Evolutionary conservation across 2,797 vertebrate genomes (phyloP), one percentile per base, ranked within the genome.

Genomic region (Eutrigla gurnardus): DNA sequence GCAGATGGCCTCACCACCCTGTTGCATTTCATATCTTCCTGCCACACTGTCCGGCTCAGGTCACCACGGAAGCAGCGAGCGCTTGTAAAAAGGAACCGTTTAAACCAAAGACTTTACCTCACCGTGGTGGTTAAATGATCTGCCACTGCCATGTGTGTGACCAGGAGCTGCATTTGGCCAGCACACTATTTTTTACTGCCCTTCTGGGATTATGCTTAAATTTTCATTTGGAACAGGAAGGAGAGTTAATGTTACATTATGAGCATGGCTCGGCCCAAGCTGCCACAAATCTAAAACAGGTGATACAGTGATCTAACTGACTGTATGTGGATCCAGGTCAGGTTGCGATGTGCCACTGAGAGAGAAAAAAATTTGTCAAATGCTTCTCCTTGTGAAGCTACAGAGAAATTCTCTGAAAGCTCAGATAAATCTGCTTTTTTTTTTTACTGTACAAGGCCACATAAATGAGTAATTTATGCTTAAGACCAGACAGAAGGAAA

Each of bases 201-300:
- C 92, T 91, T 92, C 86, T 89, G 92, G 91, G 92, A 93, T 91
- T 84, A 64, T 73, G 86, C 89, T 93, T 91, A 91, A 81, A 90
- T 92, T 91, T 94, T 92, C 90, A 90, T 90, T 89, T 90, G 90
- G 91, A 91, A 91, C 89, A 93, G 93, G 93, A 93, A 93, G 82
- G 72, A 88, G 93, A 93, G 92, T 92, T 94, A 92, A 93, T 93
- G 90, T 94, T 91, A 92, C 89, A 89, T 87, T 87, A 80, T 80
- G 88, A 91, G 88, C 61, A 77, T 65, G 17, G 72, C 82, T 66
- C 70, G 71, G 82, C 82, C 86, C 68, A 69, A 85, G 87, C 81
- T 70, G 76, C 88, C 65, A 79, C 87, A 93, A 93, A 94, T 93
- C 82, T 84, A 85, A 94, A 93, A 80, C 93, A 94, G 94, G 90